phyloP scores from a whole-genome alignment of 2,888 invertebrate genomes.

The Pemphredon lugubris region DNA sequence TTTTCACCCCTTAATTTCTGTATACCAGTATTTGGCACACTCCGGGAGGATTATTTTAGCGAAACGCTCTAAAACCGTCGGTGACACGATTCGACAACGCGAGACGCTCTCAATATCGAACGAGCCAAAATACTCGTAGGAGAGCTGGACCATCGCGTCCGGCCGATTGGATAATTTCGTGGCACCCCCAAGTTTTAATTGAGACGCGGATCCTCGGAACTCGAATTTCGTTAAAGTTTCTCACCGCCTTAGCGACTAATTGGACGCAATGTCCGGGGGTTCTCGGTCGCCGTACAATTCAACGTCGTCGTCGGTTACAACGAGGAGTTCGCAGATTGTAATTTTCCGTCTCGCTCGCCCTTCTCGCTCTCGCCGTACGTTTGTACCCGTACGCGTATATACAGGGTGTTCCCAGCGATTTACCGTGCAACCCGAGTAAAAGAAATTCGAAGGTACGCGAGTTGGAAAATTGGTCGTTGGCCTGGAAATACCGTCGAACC shows the following conservation, averaged over 20 bases:
- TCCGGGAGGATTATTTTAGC: too few relatives aligned
- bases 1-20: too few relatives aligned
- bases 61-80: not conserved
- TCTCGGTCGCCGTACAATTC: conserved; percentile 54
- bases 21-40: too few relatives aligned
- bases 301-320: conserved; percentile 51
- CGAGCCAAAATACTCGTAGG: not conserved
- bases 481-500: too few relatives aligned
- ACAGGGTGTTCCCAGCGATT: conserved; percentile 8
- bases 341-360: conserved; percentile 53
- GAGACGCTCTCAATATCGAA: not conserved
- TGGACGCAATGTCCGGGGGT: conserved; percentile 67
- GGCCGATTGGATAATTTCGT: conserved; percentile 6
- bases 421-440: too few relatives aligned
- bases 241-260: conserved; percentile 67
- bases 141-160: not conserved
- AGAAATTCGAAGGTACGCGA: too few relatives aligned
- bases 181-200: conserved; percentile 49
- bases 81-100: not conserved
- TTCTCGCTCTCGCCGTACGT: not conserved
- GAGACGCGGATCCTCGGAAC: conserved; percentile 62
- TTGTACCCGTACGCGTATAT: not conserved
- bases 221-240: conserved; percentile 73
- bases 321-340: conserved; percentile 66
- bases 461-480: too few relatives aligned